Percentiles rank a stretch among this genome's conserved stretches.
These are phyloP conservation scores for Agrochola litura DNA, from an alignment of 2,888 invertebrate genomes.

Conservation along the genomic window DNA sequence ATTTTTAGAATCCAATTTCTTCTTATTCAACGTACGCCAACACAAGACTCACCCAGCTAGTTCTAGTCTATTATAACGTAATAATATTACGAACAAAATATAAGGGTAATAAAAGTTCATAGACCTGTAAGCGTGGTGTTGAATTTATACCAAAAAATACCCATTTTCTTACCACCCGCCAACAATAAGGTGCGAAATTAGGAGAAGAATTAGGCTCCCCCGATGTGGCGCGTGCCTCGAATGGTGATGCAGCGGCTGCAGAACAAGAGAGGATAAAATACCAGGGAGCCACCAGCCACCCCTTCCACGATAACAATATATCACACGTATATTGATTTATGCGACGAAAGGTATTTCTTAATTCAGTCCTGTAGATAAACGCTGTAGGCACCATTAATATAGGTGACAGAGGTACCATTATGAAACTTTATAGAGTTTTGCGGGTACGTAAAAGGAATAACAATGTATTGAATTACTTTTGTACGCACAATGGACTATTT, in stretches of 20 bases:
- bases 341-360: constrained; percentile 76
- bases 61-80: constrained; percentile 51
- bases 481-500: constrained; percentile 64
- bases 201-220: constrained; percentile 88
- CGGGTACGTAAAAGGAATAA: constrained; percentile 69
- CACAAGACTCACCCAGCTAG: constrained; percentile 23
- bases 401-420: constrained; percentile 69
- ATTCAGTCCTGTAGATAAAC: constrained; percentile 73
- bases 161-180: constrained; percentile 84
- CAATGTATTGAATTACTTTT: constrained; percentile 69
- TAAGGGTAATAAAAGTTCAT: constrained; percentile 68
- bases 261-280: constrained; percentile 65
- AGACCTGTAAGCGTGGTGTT: constrained; percentile 73
- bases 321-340: constrained; percentile 79
- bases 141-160: constrained; percentile 80
- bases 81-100: constrained; percentile 54
- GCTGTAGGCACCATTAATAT: constrained; percentile 67
- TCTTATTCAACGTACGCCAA: constrained; percentile 19
- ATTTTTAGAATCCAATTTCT: constrained; percentile 22
- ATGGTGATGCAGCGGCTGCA: constrained; percentile 79
- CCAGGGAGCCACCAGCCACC: constrained; percentile 66
- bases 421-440: constrained; percentile 72
- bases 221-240: constrained; percentile 82
- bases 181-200: constrained; percentile 90
- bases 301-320: constrained; percentile 72